A percentile compares a stretch with the other conserved stretches of the same genome.
phyloP scores from a whole-genome alignment of 1,140 invertebrate genomes.

The Macrosteles quadrilineatus region DNA sequence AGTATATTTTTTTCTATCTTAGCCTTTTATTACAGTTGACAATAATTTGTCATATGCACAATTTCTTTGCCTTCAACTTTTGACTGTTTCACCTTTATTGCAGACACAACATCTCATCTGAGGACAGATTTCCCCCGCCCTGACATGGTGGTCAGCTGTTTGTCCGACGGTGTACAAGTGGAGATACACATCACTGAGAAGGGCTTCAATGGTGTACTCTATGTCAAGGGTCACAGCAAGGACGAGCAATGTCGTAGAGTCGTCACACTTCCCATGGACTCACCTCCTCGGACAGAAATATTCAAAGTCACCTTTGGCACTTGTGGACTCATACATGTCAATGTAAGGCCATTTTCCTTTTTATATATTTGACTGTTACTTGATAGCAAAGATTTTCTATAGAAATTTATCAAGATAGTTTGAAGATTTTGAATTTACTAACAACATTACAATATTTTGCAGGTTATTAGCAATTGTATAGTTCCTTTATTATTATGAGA shows the following conservation, averaged over 20 bases:
- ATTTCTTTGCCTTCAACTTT: too few relatives aligned
- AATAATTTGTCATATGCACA: too few relatives aligned
- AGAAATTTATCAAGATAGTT: too few relatives aligned
- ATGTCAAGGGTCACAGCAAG: constrained; percentile 93
- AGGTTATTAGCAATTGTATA: too few relatives aligned
- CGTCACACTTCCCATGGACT: constrained; percentile 68
- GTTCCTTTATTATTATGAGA: too few relatives aligned
- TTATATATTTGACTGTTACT: too few relatives aligned
- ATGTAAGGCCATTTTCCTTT: constrained; percentile 66
- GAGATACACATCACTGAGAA: constrained; percentile 75
- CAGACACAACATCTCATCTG: constrained; percentile 33
- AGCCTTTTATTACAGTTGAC: too few relatives aligned
- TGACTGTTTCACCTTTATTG: too few relatives aligned
- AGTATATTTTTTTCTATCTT: too few relatives aligned
- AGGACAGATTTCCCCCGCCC: constrained; percentile 79
- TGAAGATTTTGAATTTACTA: too few relatives aligned
- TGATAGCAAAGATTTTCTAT: too few relatives aligned
- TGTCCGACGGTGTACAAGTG: constrained; percentile 89
- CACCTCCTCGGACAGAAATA: constrained; percentile 68
- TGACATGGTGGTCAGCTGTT: constrained; percentile 83
- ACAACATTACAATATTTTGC: too few relatives aligned
- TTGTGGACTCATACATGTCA: constrained; percentile 88
- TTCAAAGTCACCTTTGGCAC: constrained; percentile 92
- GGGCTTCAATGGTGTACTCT: constrained; percentile 88
- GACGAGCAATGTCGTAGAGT: constrained; percentile 84